phyloP scores from a whole-genome alignment of 2,797 vertebrate genomes.

The Simalia tracyae region DNA sequence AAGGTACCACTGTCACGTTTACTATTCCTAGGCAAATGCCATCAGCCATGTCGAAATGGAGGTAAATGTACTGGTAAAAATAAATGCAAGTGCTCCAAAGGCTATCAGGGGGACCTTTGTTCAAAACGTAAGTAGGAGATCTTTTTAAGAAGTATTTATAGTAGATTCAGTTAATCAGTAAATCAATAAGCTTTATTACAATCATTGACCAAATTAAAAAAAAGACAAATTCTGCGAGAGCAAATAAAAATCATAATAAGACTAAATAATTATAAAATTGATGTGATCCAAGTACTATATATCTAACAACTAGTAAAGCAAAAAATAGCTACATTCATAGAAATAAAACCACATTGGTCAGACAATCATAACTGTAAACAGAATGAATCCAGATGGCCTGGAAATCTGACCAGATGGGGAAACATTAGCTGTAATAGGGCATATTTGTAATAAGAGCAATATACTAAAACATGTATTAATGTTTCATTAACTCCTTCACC shows the following conservation, averaged over 20 bases:
- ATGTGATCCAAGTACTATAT: background rate
- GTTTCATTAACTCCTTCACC: background rate
- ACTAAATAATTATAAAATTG: background rate
- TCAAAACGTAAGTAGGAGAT: slow-evolving; percentile 81
- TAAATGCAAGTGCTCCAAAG: slow-evolving; percentile 89
- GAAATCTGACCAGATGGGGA: background rate
- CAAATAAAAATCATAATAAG: background rate
- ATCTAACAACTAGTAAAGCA: background rate
- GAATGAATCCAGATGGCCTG: background rate
- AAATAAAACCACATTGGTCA: background rate
- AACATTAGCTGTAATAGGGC: background rate
- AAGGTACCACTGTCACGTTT: slow-evolving; percentile 8
- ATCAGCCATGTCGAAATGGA: slow-evolving; percentile 84
- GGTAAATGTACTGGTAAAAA: slow-evolving; percentile 88
- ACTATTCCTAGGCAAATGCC: slow-evolving; percentile 81
- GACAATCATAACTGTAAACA: background rate
- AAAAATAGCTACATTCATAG: background rate
- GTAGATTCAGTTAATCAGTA: background rate
- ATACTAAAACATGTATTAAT: background rate
- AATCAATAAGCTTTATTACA: background rate
- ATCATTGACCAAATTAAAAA: background rate
- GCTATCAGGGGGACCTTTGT: slow-evolving; percentile 88
- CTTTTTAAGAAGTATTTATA: background rate
- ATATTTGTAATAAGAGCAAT: background rate
- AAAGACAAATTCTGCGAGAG: background rate